Base-by-base conservation (phyloP, 2,113 vertebrate species). In the Excalfactoria chinensis region DNA sequence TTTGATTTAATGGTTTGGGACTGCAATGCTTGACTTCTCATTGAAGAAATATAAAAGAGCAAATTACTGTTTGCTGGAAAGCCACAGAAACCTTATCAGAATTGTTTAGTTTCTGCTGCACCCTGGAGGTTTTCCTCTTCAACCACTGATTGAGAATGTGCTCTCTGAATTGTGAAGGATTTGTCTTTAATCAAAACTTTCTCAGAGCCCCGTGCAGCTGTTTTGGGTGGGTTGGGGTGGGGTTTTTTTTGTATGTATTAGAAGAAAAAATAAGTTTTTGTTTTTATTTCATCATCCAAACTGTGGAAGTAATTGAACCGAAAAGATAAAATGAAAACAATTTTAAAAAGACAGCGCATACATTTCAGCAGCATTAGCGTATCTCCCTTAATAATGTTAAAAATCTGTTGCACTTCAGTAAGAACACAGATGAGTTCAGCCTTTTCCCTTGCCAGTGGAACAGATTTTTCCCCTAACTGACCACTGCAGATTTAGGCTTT, bases 111-210 rank as follows among this genome's bases (percentile, higher is more conserved):
- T 96, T 90, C 82, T 86, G 63, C 92, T 74, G 62, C 80, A 97
- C 93, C 86, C 86, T 91, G 66, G 86, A 96, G 96, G n/a, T 89
- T 89, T 89, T 94, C 80, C 73, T 95, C 74, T 93, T 92, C 40
- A 87, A 46, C 71, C 88, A 41, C 53, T 94, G 80, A 96, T 92
- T 92, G 86, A 88, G 91, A 86, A n/a, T 94, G 44, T 94, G 72
- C 64, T 96, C 82, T 95, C 79, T 96, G 93, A 87, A 90, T 96
- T 96, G 88, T 95, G 78, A 93, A 94, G 83, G 74, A 96, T 97
- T 96, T 95, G 74, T 72, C 75, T 97, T 96, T 94, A 96, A 95
- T 97, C 93, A 95, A 79, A 96, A 93, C 37, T 96, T 95, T 60
- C 17, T 4, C 63, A 81, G 56, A 73, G 63, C 67, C 32, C 53